Base-by-base conservation (phyloP, 2,797 vertebrate genomes). In the Macrochelys suwanniensis region DNA sequence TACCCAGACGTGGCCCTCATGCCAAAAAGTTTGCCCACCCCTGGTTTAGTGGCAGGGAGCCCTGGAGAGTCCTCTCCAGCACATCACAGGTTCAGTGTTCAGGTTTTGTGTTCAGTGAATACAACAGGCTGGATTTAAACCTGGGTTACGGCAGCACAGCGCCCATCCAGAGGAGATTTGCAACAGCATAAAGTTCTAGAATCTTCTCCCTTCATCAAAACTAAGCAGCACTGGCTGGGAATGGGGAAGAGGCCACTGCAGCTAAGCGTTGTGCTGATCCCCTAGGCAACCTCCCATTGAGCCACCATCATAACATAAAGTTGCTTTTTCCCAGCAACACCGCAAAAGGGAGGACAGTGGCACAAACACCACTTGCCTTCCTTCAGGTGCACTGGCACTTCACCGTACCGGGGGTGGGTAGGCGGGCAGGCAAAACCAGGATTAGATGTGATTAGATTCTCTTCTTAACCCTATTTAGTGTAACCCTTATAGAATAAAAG, bases 331-430 rank as follows among this genome's bases (percentile, higher is more conserved):
- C 74, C 53, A 61, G 77, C 2, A 78, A 45, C 82, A 74, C 7
- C 57, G 54, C 42, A 0, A 0, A 37, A 81, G 0, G 1, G 91
- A 65, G 12, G 21, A 15, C 49, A 42, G 5, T 78, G 68, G 23
- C 74, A 16, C 79, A 84, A 50, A 28, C 25, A 25, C 12, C 5
- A 59, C 16, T 71, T 56, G 33, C 86, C 59, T 17, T 10, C 78
- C 65, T 28, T 68, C 21, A 11, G 19, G 33, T 23, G 0, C 31
- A 13, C 10, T 53, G 45, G 45, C 50, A 3, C 61, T 33, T 26
- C 33, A 65, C 16, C 1, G 0, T 21, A 19, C n/a, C 45, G 85
- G 79, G 31, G 10, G 56, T 85, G 54, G 47, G 74, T 16, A 45
- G 87, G 90, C 7, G 80, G 31, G 26, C 3, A 25, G 25, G 56